These are phyloP conservation scores for Actinia tenebrosa DNA, from an alignment of 64 coral and sea anemone species.

Conservation along the genomic window DNA sequence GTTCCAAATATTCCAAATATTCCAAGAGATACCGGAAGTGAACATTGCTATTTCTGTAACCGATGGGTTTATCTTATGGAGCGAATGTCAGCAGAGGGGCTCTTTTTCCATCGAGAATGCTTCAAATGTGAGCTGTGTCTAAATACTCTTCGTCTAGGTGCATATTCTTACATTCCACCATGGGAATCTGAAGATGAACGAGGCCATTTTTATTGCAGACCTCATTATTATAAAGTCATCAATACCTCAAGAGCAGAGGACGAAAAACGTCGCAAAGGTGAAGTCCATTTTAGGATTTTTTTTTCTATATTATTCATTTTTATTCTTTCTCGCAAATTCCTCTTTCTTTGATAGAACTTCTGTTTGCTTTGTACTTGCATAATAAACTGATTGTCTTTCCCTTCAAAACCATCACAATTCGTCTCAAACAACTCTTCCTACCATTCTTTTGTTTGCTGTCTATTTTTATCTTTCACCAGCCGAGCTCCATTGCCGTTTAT, in stretches of 20 bases:
- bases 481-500: too few species aligned
- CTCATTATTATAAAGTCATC: slow-evolving; percentile 65
- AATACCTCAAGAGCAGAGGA: slow-evolving; percentile 23
- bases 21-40: slow-evolving; percentile 68
- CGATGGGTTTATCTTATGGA: slow-evolving; percentile 87
- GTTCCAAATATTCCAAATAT: slow-evolving; percentile 29
- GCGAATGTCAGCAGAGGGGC: slow-evolving; percentile 85
- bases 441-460: too few species aligned
- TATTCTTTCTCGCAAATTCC: too few species aligned
- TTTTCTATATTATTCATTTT: too few species aligned
- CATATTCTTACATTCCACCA: slow-evolving; percentile 73
- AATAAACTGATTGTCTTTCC: too few species aligned
- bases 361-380: not conserved
- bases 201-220: slow-evolving; percentile 52
- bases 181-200: slow-evolving; percentile 27
- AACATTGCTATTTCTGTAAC: slow-evolving; percentile 90
- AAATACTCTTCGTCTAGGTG: slow-evolving; percentile 73
- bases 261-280: not conserved
- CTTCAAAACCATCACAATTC: too few species aligned
- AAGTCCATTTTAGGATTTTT: not conserved
- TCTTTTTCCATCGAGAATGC: slow-evolving; percentile 97
- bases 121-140: slow-evolving; percentile 89
- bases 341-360: not conserved
- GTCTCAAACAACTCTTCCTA: too few species aligned
- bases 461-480: too few species aligned